Base-by-base conservation (phyloP, 23 tunicate species). In the Styela plicata region DNA sequence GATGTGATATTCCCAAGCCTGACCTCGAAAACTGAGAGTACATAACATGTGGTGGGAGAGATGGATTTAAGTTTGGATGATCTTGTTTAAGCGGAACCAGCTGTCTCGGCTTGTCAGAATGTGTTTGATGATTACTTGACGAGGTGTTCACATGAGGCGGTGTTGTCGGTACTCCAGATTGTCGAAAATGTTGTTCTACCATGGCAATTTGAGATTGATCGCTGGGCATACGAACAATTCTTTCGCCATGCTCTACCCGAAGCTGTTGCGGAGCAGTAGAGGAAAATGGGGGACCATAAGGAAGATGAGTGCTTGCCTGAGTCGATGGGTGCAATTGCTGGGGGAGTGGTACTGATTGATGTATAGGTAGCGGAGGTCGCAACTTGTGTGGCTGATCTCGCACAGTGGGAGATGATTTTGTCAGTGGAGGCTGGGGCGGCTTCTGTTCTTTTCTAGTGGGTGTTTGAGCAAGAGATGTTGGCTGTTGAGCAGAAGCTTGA, bases 131-230 rank as follows among this genome's bases (percentile, higher is more conserved):
- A 24, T 36, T 53, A 37, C n/a, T 26, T 53, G 66, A 28, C 26
- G 64, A 65, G 13, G 13, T 13, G 13, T 13, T 44, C 10, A 13
- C 57, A 44, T 13, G 57, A 53, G 64, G 35, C 30, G 23, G 64
- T 36, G 32, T 76, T 33, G 66, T 36, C 17, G 81, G 1, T 20
- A 76, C 28, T 74, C 96, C 96, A 3, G 96, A 90, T 75, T 37
- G 44, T 76, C 37, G 19, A 53, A 90, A 90, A 34, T 90, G 96
- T 74, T 85, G 89, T 1, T 69, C 96, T 34, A 90, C 89, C 86
- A 90, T 74, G 0, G 36, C 84, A 63, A 76, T 69, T 19, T 88
- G 61, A 20, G 81, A 76, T 44, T 21, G 25, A 20, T 76, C 81
- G 33, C 31, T 52, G 21, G 36, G 63, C 63, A 57, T 27, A 37